phyloP scores from a whole-genome alignment of 1,140 invertebrate species.

The Coenobita brevimanus region DNA sequence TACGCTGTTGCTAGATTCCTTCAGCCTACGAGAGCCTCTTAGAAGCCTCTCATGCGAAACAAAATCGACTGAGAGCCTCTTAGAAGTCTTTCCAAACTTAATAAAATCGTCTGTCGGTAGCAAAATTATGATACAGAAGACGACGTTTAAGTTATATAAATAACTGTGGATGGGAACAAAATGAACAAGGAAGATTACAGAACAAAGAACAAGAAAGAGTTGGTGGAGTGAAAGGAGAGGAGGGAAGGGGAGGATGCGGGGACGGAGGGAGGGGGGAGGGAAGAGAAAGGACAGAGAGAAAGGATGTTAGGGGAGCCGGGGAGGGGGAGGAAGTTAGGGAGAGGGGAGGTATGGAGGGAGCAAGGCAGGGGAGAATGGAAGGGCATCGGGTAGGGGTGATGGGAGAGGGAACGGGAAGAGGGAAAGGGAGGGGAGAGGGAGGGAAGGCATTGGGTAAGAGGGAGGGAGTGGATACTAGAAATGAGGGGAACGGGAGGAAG shows the following conservation, averaged over 20 bases:
- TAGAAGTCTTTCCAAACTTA: no score
- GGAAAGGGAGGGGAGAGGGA: not conserved
- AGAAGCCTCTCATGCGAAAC: no score
- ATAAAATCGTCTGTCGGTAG: no score
- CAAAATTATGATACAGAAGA: no score
- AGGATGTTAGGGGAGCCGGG: not conserved
- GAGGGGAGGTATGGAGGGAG: not conserved
- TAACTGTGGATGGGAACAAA: no score
- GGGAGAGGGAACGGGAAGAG: not conserved
- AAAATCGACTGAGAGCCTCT: not conserved
- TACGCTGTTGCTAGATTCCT: no score
- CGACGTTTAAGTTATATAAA: no score
- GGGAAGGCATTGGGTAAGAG: not conserved
- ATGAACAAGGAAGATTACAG: not conserved
- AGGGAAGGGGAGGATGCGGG: not conserved
- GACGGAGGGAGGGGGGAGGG: not conserved
- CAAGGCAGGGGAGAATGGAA: not conserved
- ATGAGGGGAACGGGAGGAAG: no score
- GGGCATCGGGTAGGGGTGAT: not conserved
- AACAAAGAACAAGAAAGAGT: not conserved
- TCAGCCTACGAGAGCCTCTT: no score
- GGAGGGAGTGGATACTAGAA: no score
- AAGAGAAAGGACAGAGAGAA: not conserved
- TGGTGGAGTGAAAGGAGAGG: not conserved
- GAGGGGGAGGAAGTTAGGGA: not conserved